phyloP scores from a whole-genome alignment of 2,113 vertebrate species.

The Cranoglanis bouderius region DNA sequence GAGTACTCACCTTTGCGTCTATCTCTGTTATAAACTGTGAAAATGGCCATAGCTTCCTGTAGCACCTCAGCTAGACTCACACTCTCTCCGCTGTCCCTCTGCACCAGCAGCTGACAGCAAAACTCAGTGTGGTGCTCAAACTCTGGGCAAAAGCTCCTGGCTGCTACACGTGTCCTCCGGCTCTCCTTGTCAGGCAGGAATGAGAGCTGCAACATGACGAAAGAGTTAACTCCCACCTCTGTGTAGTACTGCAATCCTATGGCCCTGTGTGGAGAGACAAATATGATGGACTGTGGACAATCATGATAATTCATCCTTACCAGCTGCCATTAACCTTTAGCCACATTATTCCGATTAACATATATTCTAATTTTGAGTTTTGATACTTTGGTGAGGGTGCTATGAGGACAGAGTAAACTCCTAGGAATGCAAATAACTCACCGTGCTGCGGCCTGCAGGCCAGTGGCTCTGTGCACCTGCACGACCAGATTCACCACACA shows the following conservation, averaged over 20 bases:
- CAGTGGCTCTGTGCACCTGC: conserved; percentile 84
- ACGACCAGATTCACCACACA: conserved; percentile 78
- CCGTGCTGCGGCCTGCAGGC: conserved; percentile 91
- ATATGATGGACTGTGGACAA: neutral
- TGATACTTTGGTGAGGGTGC: neutral
- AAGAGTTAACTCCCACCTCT: conserved; percentile 82
- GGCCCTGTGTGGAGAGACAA: conserved; percentile 66
- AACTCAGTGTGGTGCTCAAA: conserved; percentile 82
- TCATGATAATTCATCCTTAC: neutral
- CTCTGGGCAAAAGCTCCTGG: conserved; percentile 85
- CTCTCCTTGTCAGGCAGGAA: conserved; percentile 78
- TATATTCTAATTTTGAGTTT: neutral
- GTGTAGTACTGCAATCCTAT: conserved; percentile 77
- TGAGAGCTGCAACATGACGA: conserved; percentile 78
- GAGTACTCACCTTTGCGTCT: conserved; percentile 59
- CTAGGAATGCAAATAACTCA: conserved; percentile 58
- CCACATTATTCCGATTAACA: neutral
- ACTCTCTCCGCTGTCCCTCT: conserved; percentile 78
- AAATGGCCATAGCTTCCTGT: conserved; percentile 74
- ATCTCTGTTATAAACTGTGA: conserved; percentile 85
- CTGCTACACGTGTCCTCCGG: conserved; percentile 72
- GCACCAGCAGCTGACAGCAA: conserved; percentile 77
- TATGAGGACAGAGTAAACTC: neutral
- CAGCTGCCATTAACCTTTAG: neutral
- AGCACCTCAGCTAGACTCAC: conserved; percentile 87